Evolutionary conservation across 2,797 vertebrate genomes (phyloP).

Genomic region (Notolepis coatsorum): DNA sequence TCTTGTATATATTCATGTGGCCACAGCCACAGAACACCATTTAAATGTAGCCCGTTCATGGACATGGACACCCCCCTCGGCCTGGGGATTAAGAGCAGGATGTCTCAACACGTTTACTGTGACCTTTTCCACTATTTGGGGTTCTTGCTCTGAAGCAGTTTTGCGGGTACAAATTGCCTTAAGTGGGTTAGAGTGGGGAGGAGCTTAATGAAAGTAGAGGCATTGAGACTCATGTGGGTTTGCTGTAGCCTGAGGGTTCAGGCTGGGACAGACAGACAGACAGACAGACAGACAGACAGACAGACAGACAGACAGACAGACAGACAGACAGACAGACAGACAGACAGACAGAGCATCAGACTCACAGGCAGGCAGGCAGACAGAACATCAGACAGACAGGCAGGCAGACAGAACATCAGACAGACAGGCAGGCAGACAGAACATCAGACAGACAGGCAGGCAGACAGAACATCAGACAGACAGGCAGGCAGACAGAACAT

Average conservation of each 20-base stretch:
- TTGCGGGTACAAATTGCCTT: conserved; percentile 31
- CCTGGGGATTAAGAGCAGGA: conserved; percentile 3
- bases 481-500: too few species aligned
- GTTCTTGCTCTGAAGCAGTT: conserved; percentile 29
- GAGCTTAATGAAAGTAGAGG: conserved; percentile 40
- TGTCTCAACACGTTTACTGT: conserved; percentile 20
- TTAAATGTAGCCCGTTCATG: conserved; percentile 46
- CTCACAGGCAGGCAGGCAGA: neutral
- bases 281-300: neutral
- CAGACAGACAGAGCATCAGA: neutral
- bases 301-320: neutral
- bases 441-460: too few species aligned
- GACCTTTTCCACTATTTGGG: conserved; percentile 44
- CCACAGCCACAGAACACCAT: conserved; percentile 29
- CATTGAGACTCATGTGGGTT: conserved; percentile 29
- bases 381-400: neutral
- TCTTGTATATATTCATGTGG: conserved; percentile 47
- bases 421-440: too few species aligned
- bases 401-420: neutral
- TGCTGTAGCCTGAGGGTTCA: conserved; percentile 10
- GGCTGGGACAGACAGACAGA: neutral
- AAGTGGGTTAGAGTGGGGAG: too few species aligned
- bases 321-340: neutral
- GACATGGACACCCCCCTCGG: neutral
- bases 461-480: too few species aligned